Evolutionary conservation across 2,113 vertebrate genomes (phyloP).

Genomic region (Dendropsophus ebraccatus): DNA sequence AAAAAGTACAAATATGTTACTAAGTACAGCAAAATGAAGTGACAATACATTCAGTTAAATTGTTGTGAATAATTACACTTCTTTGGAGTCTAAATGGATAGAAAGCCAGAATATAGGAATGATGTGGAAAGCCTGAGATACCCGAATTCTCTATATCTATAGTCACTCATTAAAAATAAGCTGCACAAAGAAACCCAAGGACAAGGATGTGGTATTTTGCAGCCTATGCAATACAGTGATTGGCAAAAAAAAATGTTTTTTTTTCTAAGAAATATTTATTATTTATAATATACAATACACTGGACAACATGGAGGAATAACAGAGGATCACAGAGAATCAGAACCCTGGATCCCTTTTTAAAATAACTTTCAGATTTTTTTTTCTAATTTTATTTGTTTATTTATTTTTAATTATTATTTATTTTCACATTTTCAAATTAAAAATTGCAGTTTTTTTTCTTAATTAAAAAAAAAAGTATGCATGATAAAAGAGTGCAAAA

Average conservation of each 20-base stretch:
- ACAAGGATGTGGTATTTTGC: not conserved
- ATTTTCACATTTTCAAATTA: no score
- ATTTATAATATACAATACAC: conserved; percentile 19
- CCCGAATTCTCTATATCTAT: conserved; percentile 18
- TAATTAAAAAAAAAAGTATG: not conserved
- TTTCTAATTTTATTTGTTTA: no score
- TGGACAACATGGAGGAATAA: not conserved
- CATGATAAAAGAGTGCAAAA: not conserved
- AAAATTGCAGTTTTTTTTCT: no score
- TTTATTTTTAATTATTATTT: not conserved
- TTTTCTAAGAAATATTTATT: conserved; percentile 38
- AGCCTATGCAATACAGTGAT: conserved; percentile 14
- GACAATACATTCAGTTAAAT: conserved; percentile 45
- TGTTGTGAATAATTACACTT: conserved; percentile 20
- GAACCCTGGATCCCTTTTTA: not conserved
- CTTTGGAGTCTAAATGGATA: conserved; percentile 46
- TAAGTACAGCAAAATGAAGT: conserved; percentile 36
- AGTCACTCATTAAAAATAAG: conserved; percentile 33
- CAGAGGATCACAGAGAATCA: not conserved
- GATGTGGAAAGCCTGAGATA: conserved; percentile 48
- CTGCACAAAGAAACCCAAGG: conserved; percentile 22
- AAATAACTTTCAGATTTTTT: not conserved
- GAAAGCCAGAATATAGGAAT: not conserved
- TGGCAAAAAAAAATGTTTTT: conserved; percentile 12
- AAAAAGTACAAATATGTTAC: conserved; percentile 38